phyloP scores from a whole-genome alignment of 1,140 invertebrate species.

The Tetramorium simillimum region DNA sequence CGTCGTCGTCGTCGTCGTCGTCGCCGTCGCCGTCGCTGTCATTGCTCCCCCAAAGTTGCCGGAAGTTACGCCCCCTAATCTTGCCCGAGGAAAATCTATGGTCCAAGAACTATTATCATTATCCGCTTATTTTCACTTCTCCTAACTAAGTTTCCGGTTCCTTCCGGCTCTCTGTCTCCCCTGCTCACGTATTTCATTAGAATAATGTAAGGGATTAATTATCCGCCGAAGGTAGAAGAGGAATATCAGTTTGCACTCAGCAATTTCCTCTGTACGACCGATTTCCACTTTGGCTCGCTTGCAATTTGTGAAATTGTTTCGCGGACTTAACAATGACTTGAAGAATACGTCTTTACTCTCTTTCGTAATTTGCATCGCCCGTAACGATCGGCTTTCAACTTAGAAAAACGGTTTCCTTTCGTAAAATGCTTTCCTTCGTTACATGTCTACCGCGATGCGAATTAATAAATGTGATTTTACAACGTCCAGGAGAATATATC shows the following conservation, averaged over 20 bases:
- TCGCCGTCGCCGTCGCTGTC: slow-evolving; percentile 10
- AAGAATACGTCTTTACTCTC: slow-evolving; percentile 17
- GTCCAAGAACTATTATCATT: slow-evolving; percentile 64
- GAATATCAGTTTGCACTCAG: slow-evolving; percentile 51
- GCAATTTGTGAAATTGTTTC: slow-evolving; percentile 45
- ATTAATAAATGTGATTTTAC: slow-evolving; percentile 22
- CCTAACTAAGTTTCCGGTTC: slow-evolving; percentile 59
- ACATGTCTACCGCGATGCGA: neutral
- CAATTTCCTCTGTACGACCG: slow-evolving; percentile 47
- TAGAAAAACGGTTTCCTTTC: neutral
- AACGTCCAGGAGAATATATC: slow-evolving; percentile 15
- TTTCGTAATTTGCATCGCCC: slow-evolving; percentile 33
- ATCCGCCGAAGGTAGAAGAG: slow-evolving; percentile 39
- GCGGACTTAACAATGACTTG: slow-evolving; percentile 31
- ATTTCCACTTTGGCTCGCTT: slow-evolving; percentile 47
- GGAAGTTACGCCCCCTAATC: slow-evolving; percentile 64
- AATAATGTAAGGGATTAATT: slow-evolving; percentile 51
- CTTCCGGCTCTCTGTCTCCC: neutral
- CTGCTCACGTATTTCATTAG: slow-evolving; percentile 43
- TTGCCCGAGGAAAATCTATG: slow-evolving; percentile 56
- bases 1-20: neutral
- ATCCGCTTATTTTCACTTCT: slow-evolving; percentile 73
- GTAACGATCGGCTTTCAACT: slow-evolving; percentile 23
- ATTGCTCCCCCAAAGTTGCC: slow-evolving; percentile 57
- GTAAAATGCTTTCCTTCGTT: neutral